A percentile compares a stretch with the other conserved stretches of the same genome.
phyloP scores from a whole-genome alignment of 2,113 vertebrate species.

The Anser cygnoides region DNA sequence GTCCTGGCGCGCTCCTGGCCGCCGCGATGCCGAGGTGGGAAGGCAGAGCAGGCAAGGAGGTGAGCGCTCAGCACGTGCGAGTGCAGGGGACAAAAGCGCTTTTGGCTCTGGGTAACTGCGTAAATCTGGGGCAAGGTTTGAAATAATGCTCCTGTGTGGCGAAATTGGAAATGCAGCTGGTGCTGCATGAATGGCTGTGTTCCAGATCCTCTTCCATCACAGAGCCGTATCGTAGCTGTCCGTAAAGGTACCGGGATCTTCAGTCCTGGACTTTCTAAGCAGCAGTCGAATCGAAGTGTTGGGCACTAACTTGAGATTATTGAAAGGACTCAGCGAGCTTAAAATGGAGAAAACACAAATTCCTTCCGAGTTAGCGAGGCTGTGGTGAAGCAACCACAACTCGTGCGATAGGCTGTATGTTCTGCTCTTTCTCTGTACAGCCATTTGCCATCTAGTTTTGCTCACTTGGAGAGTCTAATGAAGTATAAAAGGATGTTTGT shows the following conservation, averaged over 20 bases:
- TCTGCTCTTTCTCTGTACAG: neutral
- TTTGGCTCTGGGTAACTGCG: neutral
- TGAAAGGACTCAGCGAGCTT: neutral
- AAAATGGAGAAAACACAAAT: neutral
- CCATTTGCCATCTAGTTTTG: conserved; percentile 4
- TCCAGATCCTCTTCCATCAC: neutral
- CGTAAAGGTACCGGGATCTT: accelerated
- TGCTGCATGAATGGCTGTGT: accelerated
- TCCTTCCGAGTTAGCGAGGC: neutral
- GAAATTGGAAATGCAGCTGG: accelerated
- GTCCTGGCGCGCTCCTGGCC: neutral
- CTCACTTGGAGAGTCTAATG: conserved; percentile 29
- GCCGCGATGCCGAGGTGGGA: neutral
- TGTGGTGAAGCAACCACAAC: neutral
- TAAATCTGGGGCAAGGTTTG: neutral
- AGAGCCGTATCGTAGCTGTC: neutral
- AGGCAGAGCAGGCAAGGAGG: neutral
- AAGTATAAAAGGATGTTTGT: conserved; percentile 51
- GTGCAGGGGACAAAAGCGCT: neutral
- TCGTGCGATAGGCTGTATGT: neutral
- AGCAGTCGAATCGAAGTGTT: accelerated
- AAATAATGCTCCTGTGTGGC: neutral
- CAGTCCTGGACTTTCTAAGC: neutral
- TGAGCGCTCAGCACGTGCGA: neutral
- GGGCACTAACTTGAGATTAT: neutral